Base-by-base conservation (phyloP, 1,140 invertebrate species). In the Zaprionus ghesquierei region DNA sequence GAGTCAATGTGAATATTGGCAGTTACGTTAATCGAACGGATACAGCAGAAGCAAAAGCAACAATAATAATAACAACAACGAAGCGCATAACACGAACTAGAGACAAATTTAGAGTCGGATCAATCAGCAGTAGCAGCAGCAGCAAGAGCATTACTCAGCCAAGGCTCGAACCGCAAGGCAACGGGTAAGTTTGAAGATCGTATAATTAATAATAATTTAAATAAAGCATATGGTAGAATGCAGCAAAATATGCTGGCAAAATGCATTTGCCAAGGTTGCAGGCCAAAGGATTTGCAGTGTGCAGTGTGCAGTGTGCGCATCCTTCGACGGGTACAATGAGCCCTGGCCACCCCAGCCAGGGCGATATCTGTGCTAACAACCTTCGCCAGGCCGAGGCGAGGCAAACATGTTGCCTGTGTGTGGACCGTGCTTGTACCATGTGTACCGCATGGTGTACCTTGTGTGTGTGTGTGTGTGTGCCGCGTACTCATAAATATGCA, bases 401-500 rank as follows among this genome's bases (percentile, higher is more conserved):
- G 44, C 35, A 4, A 25, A 2, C 23, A 23, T 20, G 18, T 66
- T 50, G 35, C 33, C 9, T 23, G 23, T 18, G 22, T 53, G 6
- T 29, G 9, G 18, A n/a, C 13, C 13, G 13, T 38, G 35, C 29
- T 31, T 38, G 35, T 38, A 38, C 35, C n/a, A n/a, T 38, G 35
- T 38, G 35, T n/a, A 31, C 29, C 29, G 25, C 33, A 35, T 3
- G 0, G 25, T n/a, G n/a, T n/a, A n/a, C n/a, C n/a, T n/a, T n/a
- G n/a, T n/a, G n/a, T 15, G 23, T 51, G 25, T 53, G 50, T 29
- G 27, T 54, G 51, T 54, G 51, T 51, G 49, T 68, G 29, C 33
- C 33, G 60, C 60, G 60, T 60, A 59, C 63, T 70, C 58, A 84
- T 77, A 74, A 84, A 84, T 84, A 84, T 77, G 76, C 76, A 84